Base-by-base conservation (phyloP, 2,888 invertebrate genomes). In the Helleia helle region DNA sequence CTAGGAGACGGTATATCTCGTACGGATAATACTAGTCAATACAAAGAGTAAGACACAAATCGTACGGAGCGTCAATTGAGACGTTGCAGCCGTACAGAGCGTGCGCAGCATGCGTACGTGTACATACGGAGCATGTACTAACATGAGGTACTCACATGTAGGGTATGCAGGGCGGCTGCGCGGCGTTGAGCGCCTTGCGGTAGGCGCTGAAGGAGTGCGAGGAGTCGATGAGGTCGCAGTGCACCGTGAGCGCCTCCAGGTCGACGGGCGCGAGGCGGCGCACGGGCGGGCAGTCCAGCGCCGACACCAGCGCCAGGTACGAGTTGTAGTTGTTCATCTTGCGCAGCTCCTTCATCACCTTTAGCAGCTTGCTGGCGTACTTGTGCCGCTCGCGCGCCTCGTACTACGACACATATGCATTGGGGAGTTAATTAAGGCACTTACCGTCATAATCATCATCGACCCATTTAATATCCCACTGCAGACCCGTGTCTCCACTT, bases 301-400 rank as follows among this genome's bases (percentile, higher is more conserved):
- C 99, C 4, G 98, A 97, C 46, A 99, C 87, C 49, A 99, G 86
- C 5, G 99, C 99, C 60, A 99, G 86, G 85, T 98, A 98, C 30
- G 98, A 98, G 85, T 99, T 99, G 79, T 98, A 99, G 76, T 99
- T 99, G 83, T 97, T 97, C 74, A 99, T 92, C 75, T 97, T 97
- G 46, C 98, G 88, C 50, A 99, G 86, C 67, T 97, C 95, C 83
- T 97, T 97, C 97, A 99, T 98, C 48, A 99, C 96, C 76, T 99
- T 99, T 9, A 99, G 93, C 74, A 98, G 97, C 69, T 97, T 97
- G 61, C 93, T 91, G 43, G 96, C 95, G 71, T 95, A 96, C 64
- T 93, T 93, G 74, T 99, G 99, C 22, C 99, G 89, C 59, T 99
- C 98, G 60, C 94, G 94, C n/a, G 94, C 93, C 62, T 97, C 97